Conservation (phyloP, 2,797 vertebrate species). For the Myripristis murdjan region DNA sequence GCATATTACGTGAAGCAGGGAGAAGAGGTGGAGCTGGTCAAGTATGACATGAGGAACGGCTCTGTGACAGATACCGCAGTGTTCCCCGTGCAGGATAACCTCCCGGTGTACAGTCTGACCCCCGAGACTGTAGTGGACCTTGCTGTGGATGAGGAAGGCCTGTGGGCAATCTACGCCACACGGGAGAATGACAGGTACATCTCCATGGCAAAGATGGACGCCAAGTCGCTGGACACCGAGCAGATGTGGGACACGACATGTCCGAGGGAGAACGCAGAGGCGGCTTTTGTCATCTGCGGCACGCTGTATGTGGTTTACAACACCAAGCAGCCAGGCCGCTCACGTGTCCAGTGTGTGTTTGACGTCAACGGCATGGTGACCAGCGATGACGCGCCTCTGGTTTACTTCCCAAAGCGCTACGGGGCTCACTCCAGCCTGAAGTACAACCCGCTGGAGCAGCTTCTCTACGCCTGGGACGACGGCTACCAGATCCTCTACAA, state of each 20-base stretch:
- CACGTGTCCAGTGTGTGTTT: conserved; percentile 95
- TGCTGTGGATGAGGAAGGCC: conserved; percentile 93
- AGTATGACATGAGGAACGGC: conserved; percentile 90
- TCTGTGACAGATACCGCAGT: conserved; percentile 91
- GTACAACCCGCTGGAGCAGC: conserved; percentile 93
- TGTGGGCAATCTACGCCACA: conserved; percentile 96
- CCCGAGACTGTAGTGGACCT: conserved; percentile 93
- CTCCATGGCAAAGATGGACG: conserved; percentile 94
- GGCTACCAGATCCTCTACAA: conserved; percentile 98
- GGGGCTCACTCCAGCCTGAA: conserved; percentile 95
- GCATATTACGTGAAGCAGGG: conserved; percentile 90
- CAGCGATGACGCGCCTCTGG: conserved; percentile 89
- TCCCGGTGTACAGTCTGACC: conserved; percentile 86
- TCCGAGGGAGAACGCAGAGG: conserved; percentile 93
- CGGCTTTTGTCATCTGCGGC: conserved; percentile 95
- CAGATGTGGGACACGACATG: conserved; percentile 98
- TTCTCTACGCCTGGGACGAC: conserved; percentile 98
- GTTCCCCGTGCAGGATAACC: conserved; percentile 90
- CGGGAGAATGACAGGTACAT: conserved; percentile 90
- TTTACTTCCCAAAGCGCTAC: conserved; percentile 97
- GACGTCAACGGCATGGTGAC: conserved; percentile 93
- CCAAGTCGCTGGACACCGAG: conserved; percentile 90
- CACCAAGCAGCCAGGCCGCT: conserved; percentile 93
- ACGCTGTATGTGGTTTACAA: conserved; percentile 97
- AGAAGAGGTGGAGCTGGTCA: conserved; percentile 90